Conservation (phyloP, 2,888 invertebrate genomes). For the Patella depressa region DNA sequence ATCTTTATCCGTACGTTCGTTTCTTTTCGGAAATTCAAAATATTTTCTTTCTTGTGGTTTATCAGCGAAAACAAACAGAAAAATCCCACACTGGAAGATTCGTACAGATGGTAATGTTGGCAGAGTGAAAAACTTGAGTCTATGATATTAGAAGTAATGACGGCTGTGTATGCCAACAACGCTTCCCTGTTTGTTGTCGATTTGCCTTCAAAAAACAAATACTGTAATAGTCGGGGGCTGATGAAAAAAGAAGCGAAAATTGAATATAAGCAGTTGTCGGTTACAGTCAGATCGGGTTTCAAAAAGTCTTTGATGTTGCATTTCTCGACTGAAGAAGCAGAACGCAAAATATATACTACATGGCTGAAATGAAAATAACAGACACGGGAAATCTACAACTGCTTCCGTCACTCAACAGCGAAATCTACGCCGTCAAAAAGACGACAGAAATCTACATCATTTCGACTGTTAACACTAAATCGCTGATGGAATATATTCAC, state of each 20-base stretch:
- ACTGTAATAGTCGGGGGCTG: background rate
- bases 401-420: background rate
- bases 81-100: slow-evolving; percentile 5
- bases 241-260: slow-evolving; percentile 10
- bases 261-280: slow-evolving; percentile 12
- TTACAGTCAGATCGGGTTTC: slow-evolving; percentile 7
- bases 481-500: slow-evolving; percentile 7
- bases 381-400: background rate
- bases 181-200: slow-evolving; percentile 9
- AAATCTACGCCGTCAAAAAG: background rate
- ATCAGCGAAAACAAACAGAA: slow-evolving; percentile 5
- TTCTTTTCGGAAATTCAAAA: slow-evolving; percentile 10
- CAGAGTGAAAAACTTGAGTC: background rate
- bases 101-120: slow-evolving; percentile 3
- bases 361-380: slow-evolving; percentile 4
- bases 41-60: slow-evolving; percentile 13
- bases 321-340: slow-evolving; percentile 12
- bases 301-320: background rate
- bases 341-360: slow-evolving; percentile 11
- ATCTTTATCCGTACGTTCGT: background rate
- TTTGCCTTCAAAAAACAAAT: slow-evolving; percentile 8
- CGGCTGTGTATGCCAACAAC: slow-evolving; percentile 4
- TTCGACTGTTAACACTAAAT: slow-evolving; percentile 1
- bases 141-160: slow-evolving; percentile 9
- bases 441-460: slow-evolving; percentile 9